phyloP scores from a whole-genome alignment of 2,888 invertebrate species.

The Eulithis prunata region DNA sequence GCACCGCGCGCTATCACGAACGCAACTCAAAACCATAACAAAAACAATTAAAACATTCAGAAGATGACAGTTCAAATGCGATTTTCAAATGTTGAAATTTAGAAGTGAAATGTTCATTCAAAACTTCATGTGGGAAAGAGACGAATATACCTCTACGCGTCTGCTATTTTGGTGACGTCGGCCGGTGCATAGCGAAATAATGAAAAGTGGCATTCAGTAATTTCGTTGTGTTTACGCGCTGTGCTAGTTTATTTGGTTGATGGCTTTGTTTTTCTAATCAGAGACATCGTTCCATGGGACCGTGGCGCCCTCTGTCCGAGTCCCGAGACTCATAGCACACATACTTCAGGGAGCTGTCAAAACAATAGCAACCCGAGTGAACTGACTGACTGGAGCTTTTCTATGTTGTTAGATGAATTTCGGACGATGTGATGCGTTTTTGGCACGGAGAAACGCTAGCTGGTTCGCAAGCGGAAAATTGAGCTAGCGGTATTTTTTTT shows the following conservation, averaged over 20 bases:
- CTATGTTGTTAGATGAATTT: conserved; percentile 36
- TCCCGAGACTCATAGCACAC: conserved; percentile 57
- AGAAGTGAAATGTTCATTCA: conserved; percentile 64
- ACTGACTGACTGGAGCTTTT: conserved; percentile 46
- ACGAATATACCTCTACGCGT: conserved; percentile 62
- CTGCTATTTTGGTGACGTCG: conserved; percentile 78
- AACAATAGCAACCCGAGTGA: conserved; percentile 64
- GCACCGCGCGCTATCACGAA: conserved; percentile 47
- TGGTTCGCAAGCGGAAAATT: conserved; percentile 73
- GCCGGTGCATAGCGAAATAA: conserved; percentile 81
- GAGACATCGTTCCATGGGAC: conserved; percentile 34
- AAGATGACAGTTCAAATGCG: conserved; percentile 61
- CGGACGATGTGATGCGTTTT: conserved; percentile 60
- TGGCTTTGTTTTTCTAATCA: conserved; percentile 57
- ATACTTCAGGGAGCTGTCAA: conserved; percentile 71
- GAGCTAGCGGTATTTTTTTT: conserved; percentile 76
- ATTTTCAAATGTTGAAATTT: conserved; percentile 67
- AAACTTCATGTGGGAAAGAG: conserved; percentile 67
- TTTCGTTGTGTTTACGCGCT: conserved; percentile 83
- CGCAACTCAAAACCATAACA: conserved; percentile 44
- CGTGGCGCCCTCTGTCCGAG: conserved; percentile 70
- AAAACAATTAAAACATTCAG: conserved; percentile 52
- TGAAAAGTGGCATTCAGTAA: conserved; percentile 83
- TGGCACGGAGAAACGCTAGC: conserved; percentile 64
- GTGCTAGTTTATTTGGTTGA: conserved; percentile 79